These are phyloP conservation scores for Teleogryllus occipitalis DNA, from an alignment of 1,140 invertebrate species.

Conservation along the genomic window DNA sequence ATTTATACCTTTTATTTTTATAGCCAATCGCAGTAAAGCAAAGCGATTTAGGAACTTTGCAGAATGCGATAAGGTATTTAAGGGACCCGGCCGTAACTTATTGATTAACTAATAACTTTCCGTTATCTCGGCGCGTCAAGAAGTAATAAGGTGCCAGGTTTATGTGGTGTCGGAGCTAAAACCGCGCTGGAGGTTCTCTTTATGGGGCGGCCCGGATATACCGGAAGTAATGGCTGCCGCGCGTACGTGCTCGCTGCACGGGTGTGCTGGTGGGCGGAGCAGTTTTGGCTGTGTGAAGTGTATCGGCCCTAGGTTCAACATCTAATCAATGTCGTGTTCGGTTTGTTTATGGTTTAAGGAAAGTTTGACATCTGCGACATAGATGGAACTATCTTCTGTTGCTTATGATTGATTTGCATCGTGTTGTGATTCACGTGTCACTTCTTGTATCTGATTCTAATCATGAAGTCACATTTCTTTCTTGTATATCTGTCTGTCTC, in stretches of 20 bases:
- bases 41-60: neutral
- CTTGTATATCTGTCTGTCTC: too few relatives aligned
- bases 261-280: too few relatives aligned
- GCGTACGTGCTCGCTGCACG: neutral
- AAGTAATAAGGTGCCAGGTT: neutral
- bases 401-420: too few relatives aligned
- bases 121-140: neutral
- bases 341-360: too few relatives aligned
- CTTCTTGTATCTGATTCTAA: too few relatives aligned
- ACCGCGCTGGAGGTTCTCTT: neutral
- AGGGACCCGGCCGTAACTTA: neutral
- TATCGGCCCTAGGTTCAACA: too few relatives aligned
- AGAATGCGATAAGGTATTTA: neutral
- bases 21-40: neutral
- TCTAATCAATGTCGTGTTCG: too few relatives aligned
- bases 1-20: slow-evolving; percentile 6
- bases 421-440: too few relatives aligned
- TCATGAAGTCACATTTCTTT: too few relatives aligned
- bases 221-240: neutral
- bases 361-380: too few relatives aligned
- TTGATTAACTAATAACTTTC: slow-evolving; percentile 1
- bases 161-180: neutral
- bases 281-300: too few relatives aligned
- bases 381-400: too few relatives aligned
- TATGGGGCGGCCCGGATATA: neutral